A percentile compares a stretch with the other conserved stretches of the same genome.
phyloP scores from a whole-genome alignment of 1,140 invertebrate species.

The Drosophila ironensis region DNA sequence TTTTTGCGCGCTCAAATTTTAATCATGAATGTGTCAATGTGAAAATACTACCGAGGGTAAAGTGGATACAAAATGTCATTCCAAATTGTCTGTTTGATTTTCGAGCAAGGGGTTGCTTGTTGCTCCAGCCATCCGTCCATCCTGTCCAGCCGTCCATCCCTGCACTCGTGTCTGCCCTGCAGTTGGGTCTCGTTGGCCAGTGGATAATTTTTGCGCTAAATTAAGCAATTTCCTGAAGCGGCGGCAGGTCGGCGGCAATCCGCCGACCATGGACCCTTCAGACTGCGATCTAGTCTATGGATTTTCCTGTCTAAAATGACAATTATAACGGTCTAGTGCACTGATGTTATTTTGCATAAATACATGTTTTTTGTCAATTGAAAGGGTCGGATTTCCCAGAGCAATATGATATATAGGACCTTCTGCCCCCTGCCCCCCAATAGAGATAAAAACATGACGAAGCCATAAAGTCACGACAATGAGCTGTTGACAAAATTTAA shows the following conservation, averaged over 20 bases:
- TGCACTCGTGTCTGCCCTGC: slow-evolving; percentile 3
- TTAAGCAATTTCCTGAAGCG: slow-evolving; percentile 64
- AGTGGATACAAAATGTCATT: slow-evolving; percentile 21
- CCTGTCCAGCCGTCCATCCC: not conserved
- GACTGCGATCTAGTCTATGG: slow-evolving; percentile 10
- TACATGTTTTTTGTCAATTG: slow-evolving; percentile 40
- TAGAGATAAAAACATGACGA: too few relatives aligned
- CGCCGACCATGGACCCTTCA: slow-evolving; percentile 2
- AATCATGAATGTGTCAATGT: slow-evolving; percentile 16
- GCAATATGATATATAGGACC: not conserved
- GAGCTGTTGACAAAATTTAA: too few relatives aligned
- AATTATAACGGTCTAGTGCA: slow-evolving; percentile 75
- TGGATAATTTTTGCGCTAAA: slow-evolving; percentile 74
- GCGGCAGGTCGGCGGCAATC: not conserved
- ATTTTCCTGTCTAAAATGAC: slow-evolving; percentile 56
- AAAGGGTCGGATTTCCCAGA: not conserved
- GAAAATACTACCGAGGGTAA: not conserved
- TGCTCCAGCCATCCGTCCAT: not conserved
- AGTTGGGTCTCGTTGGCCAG: slow-evolving; percentile 35
- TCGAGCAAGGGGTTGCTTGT: slow-evolving; percentile 25
- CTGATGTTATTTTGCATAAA: slow-evolving; percentile 68
- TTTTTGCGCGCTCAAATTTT: not conserved
- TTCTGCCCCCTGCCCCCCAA: not conserved
- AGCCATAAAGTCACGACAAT: too few relatives aligned
- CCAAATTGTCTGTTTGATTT: not conserved